Base-by-base conservation (phyloP, 2,888 invertebrate genomes). In the Muscina levida region DNA sequence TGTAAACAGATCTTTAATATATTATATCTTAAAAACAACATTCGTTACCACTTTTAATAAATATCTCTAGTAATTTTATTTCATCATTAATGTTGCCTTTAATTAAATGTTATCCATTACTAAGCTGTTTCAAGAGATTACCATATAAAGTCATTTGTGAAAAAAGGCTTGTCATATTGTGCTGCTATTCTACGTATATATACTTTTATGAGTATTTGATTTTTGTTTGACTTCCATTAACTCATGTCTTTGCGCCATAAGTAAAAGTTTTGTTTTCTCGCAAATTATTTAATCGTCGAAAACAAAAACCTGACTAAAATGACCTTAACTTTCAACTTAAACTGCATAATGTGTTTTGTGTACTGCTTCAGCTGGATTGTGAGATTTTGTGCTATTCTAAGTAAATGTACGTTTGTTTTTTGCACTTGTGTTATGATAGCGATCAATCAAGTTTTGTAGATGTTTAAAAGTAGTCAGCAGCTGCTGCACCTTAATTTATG, bases 281-380 rank as follows among this genome's bases (percentile, higher is more conserved):
- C n/a, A 62, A 68, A 65, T 72, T 53, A 15, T 59, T 62, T 6
- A 62, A 44, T 31, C 37, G 48, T 37, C 11, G 42, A 67, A 66
- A 65, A 37, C 26, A 68, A 76, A 81, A 81, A 75, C 81, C 81
- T 81, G 81, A 81, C 81, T 81, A 10, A 77, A 74, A 72, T 81
- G 81, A 81, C 81, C 81, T 81, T 81, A 77, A 81, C 81, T 72
- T 77, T 81, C 74, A 77, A 77, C 51, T 77, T 57, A 72, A 65
- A 42, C 53, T 66, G 22, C 31, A 31, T 8, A 31, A n/a, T n/a
- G n/a, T n/a, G n/a, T n/a, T n/a, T n/a, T n/a, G 4, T 31, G 31
- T 31, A 31, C 66, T n/a, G n/a, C n/a, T n/a, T n/a, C n/a, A n/a
- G n/a, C n/a, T n/a, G 59, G 74, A 57, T 37, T 57, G 57, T 15